Evolutionary conservation across 2,113 vertebrate genomes (phyloP).

Genomic region (Phycodurus eques): DNA sequence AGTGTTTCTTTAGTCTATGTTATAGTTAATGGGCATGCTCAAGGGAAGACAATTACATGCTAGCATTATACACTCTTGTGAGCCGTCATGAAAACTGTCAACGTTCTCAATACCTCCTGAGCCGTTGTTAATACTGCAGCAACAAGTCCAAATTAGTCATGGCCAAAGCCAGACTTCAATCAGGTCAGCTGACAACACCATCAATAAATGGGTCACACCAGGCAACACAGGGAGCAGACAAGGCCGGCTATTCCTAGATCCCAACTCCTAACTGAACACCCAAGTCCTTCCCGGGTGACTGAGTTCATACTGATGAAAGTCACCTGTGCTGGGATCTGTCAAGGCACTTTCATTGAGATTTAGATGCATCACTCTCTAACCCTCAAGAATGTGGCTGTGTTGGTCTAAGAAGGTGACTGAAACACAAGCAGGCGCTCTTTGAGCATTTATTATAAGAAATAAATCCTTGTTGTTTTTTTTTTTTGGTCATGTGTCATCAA

Average conservation of each 20-base stretch:
- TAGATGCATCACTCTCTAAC: constrained; percentile 55
- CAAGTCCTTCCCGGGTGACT: constrained; percentile 42
- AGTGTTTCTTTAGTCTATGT: background rate
- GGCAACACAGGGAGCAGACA: constrained; percentile 24
- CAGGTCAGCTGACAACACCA: constrained; percentile 30
- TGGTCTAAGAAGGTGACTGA: constrained; percentile 22
- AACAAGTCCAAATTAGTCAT: constrained; percentile 36
- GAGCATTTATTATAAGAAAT: background rate
- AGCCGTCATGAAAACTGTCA: background rate
- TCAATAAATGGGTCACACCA: constrained; percentile 50
- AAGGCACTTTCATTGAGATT: constrained; percentile 40
- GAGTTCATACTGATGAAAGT: constrained; percentile 46
- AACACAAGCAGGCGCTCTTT: constrained; percentile 13
- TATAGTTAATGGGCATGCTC: background rate
- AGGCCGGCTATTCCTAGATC: constrained; percentile 45
- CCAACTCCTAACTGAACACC: constrained; percentile 21
- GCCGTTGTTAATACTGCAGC: constrained; percentile 8
- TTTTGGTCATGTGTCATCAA: background rate
- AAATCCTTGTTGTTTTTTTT: background rate
- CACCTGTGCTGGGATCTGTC: constrained; percentile 39
- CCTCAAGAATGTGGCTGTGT: constrained; percentile 19
- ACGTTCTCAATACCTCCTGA: constrained; percentile 20
- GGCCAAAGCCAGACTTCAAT: constrained; percentile 43
- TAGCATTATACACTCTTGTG: background rate
- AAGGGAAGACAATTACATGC: background rate